phyloP scores from a whole-genome alignment of 2,888 invertebrate species.

The Drosophila subsilvestris region DNA sequence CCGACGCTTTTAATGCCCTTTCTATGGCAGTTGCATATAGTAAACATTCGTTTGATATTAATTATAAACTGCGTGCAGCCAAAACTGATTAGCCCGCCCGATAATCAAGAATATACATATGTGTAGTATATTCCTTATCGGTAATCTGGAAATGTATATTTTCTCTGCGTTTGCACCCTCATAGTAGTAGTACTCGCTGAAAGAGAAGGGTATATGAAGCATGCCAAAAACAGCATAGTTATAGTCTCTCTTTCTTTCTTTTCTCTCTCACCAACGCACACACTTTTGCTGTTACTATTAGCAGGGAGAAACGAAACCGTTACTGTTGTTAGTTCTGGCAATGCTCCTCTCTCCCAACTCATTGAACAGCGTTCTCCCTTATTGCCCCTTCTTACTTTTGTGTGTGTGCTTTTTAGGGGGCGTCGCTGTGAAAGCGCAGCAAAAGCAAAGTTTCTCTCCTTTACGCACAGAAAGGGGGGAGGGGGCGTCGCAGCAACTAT shows the following conservation, averaged over 20 bases:
- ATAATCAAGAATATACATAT: background rate
- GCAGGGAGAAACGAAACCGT: conserved; percentile 54
- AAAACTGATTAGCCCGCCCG: background rate
- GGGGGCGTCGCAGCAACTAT: conserved; percentile 8
- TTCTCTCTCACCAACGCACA: conserved; percentile 16
- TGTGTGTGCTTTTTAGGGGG: conserved; percentile 13
- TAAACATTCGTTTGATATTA: background rate
- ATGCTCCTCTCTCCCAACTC: conserved; percentile 26
- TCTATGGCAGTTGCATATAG: background rate
- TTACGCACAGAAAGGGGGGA: conserved; percentile 14
- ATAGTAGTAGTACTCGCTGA: background rate
- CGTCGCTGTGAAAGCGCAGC: conserved; percentile 8
- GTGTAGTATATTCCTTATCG: background rate
- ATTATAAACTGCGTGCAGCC: background rate
- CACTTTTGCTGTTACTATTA: conserved; percentile 33
- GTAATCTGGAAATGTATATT: background rate
- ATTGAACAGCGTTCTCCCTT: conserved; percentile 26
- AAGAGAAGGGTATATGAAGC: background rate
- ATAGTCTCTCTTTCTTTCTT: too few relatives aligned
- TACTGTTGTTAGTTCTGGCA: conserved; percentile 51
- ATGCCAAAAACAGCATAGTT: background rate
- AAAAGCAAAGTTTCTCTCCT: conserved; percentile 33
- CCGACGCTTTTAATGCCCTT: background rate
- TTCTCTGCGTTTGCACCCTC: background rate
- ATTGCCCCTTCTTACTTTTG: conserved; percentile 17